Base-by-base conservation (phyloP, 1,140 invertebrate species). In the Prorops nasuta region DNA sequence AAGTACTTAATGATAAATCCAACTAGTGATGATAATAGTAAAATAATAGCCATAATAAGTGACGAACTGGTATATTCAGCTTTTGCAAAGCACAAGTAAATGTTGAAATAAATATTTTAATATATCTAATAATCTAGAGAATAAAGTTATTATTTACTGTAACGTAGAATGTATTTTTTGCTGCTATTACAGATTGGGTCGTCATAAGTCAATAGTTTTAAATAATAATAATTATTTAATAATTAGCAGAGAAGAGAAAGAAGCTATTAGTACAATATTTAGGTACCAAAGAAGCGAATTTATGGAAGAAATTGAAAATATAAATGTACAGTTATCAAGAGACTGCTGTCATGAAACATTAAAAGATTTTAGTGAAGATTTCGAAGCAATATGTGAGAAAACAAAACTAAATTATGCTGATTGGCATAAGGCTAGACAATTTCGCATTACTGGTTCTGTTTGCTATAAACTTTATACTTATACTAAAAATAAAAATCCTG, bases 341-440 rank as follows among this genome's bases (percentile, higher is more conserved):
- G 24, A 28, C 4, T 28, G 24, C 24, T 28, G 24, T 28, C 4
- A 28, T 6, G 10, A 28, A 6, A 28, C 24, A 10, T 6, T 28
- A 10, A 28, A 28, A 28, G 24, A 28, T 28, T 28, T 6, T 10
- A 6, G 41, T 44, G 20, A 38, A 43, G 49, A 50, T 32, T 15
- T 34, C 15, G 6, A 14, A 31, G 16, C 44, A 35, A 20, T 37
- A 2, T 28, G 12, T 35, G 17, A 19, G 14, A 43, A 12, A 19
- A 52, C 43, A 1, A 52, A 47, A 36, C 12, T 2, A n/a, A 45
- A 37, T 19, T 43, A 40, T 20, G 22, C 22, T 21, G 49, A 49
- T 19, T 54, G 46, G 46, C 40, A 54, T 17, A 50, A 49, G 19
- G 52, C 49, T 17, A 36, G 47, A 9, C 32, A 50, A 28, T 49